phyloP scores from a whole-genome alignment of 2,113 vertebrate genomes.

The Tympanuchus pallidicinctus region DNA sequence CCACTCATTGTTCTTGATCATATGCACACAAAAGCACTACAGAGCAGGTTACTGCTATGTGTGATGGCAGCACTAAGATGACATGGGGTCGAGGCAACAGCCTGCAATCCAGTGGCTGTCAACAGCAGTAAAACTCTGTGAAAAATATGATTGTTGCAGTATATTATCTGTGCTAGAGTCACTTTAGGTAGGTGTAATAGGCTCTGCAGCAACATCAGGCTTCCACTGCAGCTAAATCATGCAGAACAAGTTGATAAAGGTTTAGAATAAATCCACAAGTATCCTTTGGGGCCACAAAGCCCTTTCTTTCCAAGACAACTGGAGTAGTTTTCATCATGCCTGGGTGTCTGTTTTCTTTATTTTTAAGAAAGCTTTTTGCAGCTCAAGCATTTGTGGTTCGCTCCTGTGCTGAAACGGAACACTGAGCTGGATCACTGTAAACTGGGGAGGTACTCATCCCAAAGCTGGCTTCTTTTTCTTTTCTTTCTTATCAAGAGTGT shows the following conservation, averaged over 20 bases:
- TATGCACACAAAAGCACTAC: slow-evolving; percentile 25
- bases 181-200: slow-evolving; percentile 49
- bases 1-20: slow-evolving; percentile 66
- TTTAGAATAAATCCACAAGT: slow-evolving; percentile 50
- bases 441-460: background rate
- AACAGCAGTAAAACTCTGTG: background rate
- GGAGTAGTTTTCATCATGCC: slow-evolving; percentile 1
- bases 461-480: background rate
- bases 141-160: slow-evolving; percentile 33
- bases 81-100: background rate
- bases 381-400: background rate
- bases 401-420: background rate
- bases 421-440: background rate
- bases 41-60: slow-evolving; percentile 52
- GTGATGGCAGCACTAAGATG: background rate
- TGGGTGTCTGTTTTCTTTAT: slow-evolving; percentile 34
- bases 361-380: slow-evolving; percentile 27
- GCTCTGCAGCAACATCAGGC: slow-evolving; percentile 27
- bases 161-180: slow-evolving; percentile 44
- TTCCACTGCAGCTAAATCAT: slow-evolving; percentile 49
- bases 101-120: slow-evolving; percentile 1
- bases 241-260: slow-evolving; percentile 57
- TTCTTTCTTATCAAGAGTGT: background rate
- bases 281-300: slow-evolving; percentile 51
- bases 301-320: slow-evolving; percentile 59